phyloP scores from a whole-genome alignment of 2,888 invertebrate genomes.

The Liodrosophila aerea region DNA sequence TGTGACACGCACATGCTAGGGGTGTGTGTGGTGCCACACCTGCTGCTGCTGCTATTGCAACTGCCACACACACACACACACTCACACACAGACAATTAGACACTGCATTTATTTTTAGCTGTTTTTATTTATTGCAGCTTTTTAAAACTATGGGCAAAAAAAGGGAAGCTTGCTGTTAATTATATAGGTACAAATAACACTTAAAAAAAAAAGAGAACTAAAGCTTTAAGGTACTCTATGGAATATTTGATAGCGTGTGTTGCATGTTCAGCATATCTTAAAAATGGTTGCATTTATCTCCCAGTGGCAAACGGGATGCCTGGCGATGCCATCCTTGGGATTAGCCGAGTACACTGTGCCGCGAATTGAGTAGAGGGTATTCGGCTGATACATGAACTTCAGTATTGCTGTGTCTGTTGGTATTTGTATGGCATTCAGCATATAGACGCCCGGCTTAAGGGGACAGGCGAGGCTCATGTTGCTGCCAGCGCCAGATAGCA shows the following conservation, averaged over 20 bases:
- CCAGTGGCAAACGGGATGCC: constrained; percentile 54
- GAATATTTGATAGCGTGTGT: constrained; percentile 7
- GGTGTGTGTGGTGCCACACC: constrained; percentile 4
- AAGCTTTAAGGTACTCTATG: not conserved
- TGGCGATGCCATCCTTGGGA: constrained; percentile 48
- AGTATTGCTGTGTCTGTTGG: constrained; percentile 69
- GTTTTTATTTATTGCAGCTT: constrained; percentile 22
- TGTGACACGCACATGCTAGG: constrained; percentile 61
- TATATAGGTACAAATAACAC: not conserved
- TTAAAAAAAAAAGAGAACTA: not conserved
- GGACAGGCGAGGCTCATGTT: constrained; percentile 76
- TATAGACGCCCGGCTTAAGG: constrained; percentile 63
- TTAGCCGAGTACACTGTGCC: constrained; percentile 60
- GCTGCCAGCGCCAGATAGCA: constrained; percentile 59
- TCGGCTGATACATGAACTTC: constrained; percentile 75
- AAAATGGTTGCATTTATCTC: constrained; percentile 71
- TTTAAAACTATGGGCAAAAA: constrained; percentile 22
- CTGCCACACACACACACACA: not conserved
- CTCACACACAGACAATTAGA: constrained; percentile 16
- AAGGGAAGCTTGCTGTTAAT: constrained; percentile 1
- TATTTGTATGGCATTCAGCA: constrained; percentile 64
- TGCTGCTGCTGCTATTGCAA: not conserved
- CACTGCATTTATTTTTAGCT: constrained; percentile 16
- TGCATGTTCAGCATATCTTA: constrained; percentile 63
- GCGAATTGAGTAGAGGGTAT: constrained; percentile 62